Evolutionary conservation across 2,797 vertebrate genomes (phyloP), one percentile per base, ranked within the genome.

Genomic region (Rachycentron canadum): DNA sequence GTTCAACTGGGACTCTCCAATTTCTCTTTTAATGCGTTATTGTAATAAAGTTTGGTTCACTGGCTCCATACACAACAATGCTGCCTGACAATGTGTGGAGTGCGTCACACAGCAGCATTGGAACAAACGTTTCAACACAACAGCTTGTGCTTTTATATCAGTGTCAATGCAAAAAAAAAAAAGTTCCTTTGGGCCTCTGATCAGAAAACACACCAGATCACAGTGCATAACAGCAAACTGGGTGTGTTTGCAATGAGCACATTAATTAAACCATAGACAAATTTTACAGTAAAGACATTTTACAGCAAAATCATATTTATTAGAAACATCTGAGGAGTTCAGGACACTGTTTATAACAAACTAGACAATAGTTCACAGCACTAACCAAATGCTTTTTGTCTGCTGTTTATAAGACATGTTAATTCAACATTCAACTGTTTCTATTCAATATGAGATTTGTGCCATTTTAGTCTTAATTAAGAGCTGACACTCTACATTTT

Each of bases 361-460:
- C 43, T 13, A 56, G 71, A 60, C 52, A 34, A 21, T n/a, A 23
- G 58, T 0, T 9, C 9, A 53, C 53, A 57, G 3, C 40, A 69
- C 16, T 2, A 23, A 30, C 28, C 6, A 1, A 13, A 23, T n/a
- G 50, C 17, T 43, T 28, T 58, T 32, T 32, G 26, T 58, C 26
- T 2, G 8, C 12, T 53, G 49, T 25, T 53, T 36, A 14, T 13
- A 28, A 57, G 0, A 61, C n/a, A 32, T 4, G 0, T 41, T 61
- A 28, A 56, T 67, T 69, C 55, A 49, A 7, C 14, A 56, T 70
- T 69, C 55, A 49, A 2, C 14, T 52, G 52, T 25, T 34, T 67
- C 52, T 59, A 19, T 79, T 71, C 50, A 56, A 34, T 25, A 30
- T 69, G 63, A 65, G 1, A 3, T 38, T 50, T 61, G 41, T 52